Conservation (phyloP, 2,888 invertebrate genomes). For the Zhuqinia jingwanae region DNA sequence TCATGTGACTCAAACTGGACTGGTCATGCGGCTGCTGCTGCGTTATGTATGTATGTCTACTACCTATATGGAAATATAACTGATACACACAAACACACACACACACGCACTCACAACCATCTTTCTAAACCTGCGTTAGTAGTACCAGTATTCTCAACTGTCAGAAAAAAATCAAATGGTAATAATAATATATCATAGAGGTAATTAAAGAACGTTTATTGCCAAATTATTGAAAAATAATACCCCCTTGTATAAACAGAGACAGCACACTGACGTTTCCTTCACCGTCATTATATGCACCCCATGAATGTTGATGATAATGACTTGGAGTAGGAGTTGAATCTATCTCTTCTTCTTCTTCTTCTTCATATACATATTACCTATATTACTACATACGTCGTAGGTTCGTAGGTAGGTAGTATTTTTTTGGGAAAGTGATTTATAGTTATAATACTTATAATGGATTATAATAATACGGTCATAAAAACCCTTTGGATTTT, state of each 20-base stretch:
- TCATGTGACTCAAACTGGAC: neutral
- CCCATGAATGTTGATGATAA: neutral
- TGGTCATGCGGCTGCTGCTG: neutral
- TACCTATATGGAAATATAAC: neutral
- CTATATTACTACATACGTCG: neutral
- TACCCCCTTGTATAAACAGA: slow-evolving; percentile 30
- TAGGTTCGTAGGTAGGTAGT: too few relatives aligned
- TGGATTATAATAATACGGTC: slow-evolving; percentile 3
- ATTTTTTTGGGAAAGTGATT: neutral
- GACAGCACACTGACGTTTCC: slow-evolving; percentile 41
- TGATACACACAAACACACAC: neutral
- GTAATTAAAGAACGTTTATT: slow-evolving; percentile 67
- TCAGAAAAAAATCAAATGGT: slow-evolving; percentile 63
- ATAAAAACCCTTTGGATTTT: neutral
- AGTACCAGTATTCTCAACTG: too few relatives aligned
- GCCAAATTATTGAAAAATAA: slow-evolving; percentile 68
- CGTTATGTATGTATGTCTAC: too few relatives aligned
- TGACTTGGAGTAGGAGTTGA: neutral
- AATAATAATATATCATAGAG: slow-evolving; percentile 69
- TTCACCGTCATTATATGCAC: slow-evolving; percentile 5
- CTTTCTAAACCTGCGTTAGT: slow-evolving; percentile 2
- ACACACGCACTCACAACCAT: neutral
- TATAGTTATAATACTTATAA: too few relatives aligned
- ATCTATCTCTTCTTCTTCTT: too few relatives aligned
- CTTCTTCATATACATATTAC: neutral